Percentiles rank a stretch among this genome's conserved stretches.
phyloP scores from a whole-genome alignment of 2,888 invertebrate genomes.

The Ferdinandea cuprea region DNA sequence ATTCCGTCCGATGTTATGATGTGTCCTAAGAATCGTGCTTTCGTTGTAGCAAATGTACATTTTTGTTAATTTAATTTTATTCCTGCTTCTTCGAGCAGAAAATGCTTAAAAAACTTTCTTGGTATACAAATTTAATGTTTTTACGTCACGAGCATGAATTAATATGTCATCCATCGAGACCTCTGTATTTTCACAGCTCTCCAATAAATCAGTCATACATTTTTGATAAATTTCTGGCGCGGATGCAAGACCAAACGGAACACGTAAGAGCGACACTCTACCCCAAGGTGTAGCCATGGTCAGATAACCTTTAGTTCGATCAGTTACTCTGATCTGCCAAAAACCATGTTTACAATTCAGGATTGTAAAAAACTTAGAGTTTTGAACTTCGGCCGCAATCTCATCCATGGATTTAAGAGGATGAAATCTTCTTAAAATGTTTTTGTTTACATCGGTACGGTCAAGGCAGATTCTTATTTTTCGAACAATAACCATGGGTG shows the following conservation, averaged over 20 bases:
- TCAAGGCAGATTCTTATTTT: constrained; percentile 44
- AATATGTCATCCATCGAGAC: constrained; percentile 76
- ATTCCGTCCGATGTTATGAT: constrained; percentile 44
- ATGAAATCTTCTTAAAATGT: constrained; percentile 39
- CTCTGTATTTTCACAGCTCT: too few relatives aligned
- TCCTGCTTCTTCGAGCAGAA: constrained; percentile 23
- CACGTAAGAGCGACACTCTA: constrained; percentile 45
- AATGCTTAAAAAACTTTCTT: constrained; percentile 12
- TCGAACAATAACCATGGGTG: constrained; percentile 25
- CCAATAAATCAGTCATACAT: constrained; percentile 62
- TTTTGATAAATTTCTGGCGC: constrained; percentile 76
- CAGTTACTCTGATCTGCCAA: constrained; percentile 71
- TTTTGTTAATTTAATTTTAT: constrained; percentile 34
- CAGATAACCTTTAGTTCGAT: constrained; percentile 40
- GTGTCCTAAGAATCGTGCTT: constrained; percentile 34
- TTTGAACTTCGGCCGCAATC: constrained; percentile 18
- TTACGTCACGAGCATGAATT: constrained; percentile 66
- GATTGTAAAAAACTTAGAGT: constrained; percentile 54
- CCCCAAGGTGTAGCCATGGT: constrained; percentile 68
- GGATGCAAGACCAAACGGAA: constrained; percentile 37
- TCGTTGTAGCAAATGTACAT: constrained; percentile 24
- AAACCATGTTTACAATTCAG: constrained; percentile 64
- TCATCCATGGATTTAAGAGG: constrained; percentile 40
- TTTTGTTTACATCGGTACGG: constrained; percentile 39
- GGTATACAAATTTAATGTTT: constrained; percentile 14